Percentiles rank a stretch among this genome's conserved stretches.
These are phyloP conservation scores for Anthoscopus minutus DNA, from an alignment of 2,113 vertebrate genomes.

Conservation along the genomic window DNA sequence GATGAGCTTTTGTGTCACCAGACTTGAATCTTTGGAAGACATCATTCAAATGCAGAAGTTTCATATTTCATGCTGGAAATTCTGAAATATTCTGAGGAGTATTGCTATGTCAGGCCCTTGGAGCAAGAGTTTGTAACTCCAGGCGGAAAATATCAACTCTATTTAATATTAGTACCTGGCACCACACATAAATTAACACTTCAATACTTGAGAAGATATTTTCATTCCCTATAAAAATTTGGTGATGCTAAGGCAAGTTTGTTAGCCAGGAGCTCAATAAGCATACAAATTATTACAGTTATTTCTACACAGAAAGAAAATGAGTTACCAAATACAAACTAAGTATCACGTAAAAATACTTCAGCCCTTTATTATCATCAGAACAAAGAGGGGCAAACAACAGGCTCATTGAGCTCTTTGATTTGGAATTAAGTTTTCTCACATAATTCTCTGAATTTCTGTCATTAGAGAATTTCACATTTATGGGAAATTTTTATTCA, in stretches of 20 bases:
- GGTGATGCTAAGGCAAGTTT: background rate
- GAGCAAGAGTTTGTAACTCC: background rate
- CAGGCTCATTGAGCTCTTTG: background rate
- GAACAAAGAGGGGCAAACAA: background rate
- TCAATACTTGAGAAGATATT: background rate
- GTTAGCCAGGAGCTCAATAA: background rate
- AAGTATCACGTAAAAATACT: background rate
- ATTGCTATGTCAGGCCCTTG: background rate
- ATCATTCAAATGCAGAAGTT: background rate
- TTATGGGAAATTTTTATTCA: constrained; percentile 5
- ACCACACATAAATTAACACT: background rate
- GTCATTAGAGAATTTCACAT: constrained; percentile 1
- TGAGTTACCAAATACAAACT: background rate
- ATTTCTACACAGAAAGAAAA: background rate
- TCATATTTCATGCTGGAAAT: background rate
- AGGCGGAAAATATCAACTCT: background rate
- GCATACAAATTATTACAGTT: background rate
- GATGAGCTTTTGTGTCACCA: background rate
- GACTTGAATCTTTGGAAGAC: background rate
- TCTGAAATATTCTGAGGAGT: background rate
- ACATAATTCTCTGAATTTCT: background rate
- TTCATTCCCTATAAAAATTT: background rate
- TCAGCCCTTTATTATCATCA: background rate
- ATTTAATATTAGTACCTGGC: background rate
- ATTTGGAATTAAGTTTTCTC: background rate